Base-by-base conservation (phyloP, 2,888 invertebrate genomes). In the Eupithecia centaureata region DNA sequence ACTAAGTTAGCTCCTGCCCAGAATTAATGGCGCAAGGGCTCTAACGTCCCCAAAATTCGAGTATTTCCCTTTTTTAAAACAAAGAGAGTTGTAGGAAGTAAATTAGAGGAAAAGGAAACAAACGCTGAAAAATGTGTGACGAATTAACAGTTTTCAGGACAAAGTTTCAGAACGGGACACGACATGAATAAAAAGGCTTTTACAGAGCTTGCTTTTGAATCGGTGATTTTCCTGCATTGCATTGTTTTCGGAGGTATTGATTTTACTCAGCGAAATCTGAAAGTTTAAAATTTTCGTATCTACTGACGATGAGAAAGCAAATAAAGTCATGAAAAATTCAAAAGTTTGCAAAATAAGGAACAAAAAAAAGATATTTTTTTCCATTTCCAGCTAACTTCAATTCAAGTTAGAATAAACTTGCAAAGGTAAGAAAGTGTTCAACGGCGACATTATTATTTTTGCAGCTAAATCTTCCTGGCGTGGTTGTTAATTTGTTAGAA, bases 1-100 rank as follows among this genome's bases (percentile, higher is more conserved):
- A 82, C 82, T 82, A 79, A 84, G 82, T 82, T 87, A 85, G 83
- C 85, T 82, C 82, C 73, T 82, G 83, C 73, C 75, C 79, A 68
- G 79, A 88, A 87, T 87, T 88, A 88, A 90, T 89, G 89, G 82
- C 75, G 80, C 82, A 79, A 76, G 79, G 77, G 78, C 73, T 82
- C 77, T 82, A 81, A 81, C 82, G 81, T 80, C 79, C 71, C 77
- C 78, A 67, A 79, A 84, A 83, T 82, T 82, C 77, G 74, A 71
- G 75, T 73, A 76, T 77, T 80, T 76, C 74, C 73, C 77, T 79
- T 81, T 82, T 81, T 75, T 77, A 76, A 63, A 63, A 35, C 61
- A 54, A 18, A 54, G 54, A 60, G 54, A 68, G 62, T 60, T 65
- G 58, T 61, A 28, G 35, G 62, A 65, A 65, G 62, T 63, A 58